Base-by-base conservation (phyloP, 1,140 invertebrate genomes). In the Brachionus rotundiformis region DNA sequence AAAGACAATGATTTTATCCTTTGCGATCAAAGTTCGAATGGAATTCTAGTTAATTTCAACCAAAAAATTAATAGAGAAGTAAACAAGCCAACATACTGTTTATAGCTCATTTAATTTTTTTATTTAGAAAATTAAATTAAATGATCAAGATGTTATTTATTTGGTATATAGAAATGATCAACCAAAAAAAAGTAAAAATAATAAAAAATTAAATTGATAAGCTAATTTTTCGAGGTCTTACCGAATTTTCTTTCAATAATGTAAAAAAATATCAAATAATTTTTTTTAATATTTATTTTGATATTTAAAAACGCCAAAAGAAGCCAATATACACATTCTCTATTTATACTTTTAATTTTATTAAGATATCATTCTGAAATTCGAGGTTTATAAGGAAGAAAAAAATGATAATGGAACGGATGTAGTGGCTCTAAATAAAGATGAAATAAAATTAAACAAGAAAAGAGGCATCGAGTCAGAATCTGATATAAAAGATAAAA, bases 131-230 rank as follows among this genome's bases (percentile, higher is more conserved):
- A 83, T 75, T 41, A 61, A 84, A 47, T 33, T 87, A 31, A 63
- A 84, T 11, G 85, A 87, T 85, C 85, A 86, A 47, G 87, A 87
- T 84, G 85, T 86, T 71, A 84, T 87, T 83, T 84, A 85, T 83
- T 36, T 87, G 54, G 86, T 87, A 2, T 85, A 85, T 59, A 87
- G 87, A 83, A 87, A 86, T 68, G 82, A 84, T 79, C 82, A 85
- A 10, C 61, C 81, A 31, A 83, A 85, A 33, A 63, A 83, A 23
- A 86, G 86, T 87, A 85, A 84, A 84, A 65, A 11, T 65, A 54
- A 19, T n/a, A 54, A 54, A 19, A 19, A 25, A 23, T 68, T 54
- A 10, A 6, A 33, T 19, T 68, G 5, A 47, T 44, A 4, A 10
- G 25, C 3, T 16, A 23, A 0, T 41, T 13, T 29, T 10, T 29